A percentile compares a stretch with the other conserved stretches of the same genome.
Conservation (phyloP, 2,888 invertebrate species). For the Stictocephala bisonia region DNA sequence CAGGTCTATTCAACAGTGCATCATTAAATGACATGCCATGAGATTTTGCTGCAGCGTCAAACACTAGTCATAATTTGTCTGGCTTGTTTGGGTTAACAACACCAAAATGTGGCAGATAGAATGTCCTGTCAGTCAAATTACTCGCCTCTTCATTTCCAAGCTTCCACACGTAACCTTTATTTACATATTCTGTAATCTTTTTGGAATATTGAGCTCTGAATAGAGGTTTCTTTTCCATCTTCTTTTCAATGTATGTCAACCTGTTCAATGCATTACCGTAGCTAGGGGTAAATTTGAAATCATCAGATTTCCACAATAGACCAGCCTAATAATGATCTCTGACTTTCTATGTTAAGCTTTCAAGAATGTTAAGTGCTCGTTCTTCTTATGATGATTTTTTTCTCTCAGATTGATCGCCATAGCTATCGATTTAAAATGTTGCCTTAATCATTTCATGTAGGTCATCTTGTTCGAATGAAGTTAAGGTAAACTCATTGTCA, state of each 20-base stretch:
- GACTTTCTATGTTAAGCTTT: not conserved
- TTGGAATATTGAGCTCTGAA: not conserved
- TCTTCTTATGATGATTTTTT: not conserved
- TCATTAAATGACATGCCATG: not conserved
- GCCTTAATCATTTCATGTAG: not conserved
- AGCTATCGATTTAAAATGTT: not conserved
- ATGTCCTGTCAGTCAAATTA: not conserved
- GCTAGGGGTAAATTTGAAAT: not conserved
- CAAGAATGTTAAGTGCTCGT: not conserved
- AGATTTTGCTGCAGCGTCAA: not conserved
- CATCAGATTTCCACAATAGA: not conserved
- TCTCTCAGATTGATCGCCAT: no score
- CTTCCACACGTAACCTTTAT: not conserved
- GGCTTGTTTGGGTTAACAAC: not conserved
- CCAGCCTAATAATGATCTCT: not conserved
- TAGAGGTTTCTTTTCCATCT: not conserved
- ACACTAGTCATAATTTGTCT: not conserved
- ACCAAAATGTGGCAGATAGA: not conserved
- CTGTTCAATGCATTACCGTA: not conserved
- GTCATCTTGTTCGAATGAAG: not conserved
- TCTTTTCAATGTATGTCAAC: not conserved
- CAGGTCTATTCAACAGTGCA: not conserved
- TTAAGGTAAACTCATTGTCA: not conserved
- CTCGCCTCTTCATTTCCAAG: not conserved
- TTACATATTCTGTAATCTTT: not conserved